phyloP scores from a whole-genome alignment of 1,140 invertebrate genomes.

The Dendroctonus ponderosae region DNA sequence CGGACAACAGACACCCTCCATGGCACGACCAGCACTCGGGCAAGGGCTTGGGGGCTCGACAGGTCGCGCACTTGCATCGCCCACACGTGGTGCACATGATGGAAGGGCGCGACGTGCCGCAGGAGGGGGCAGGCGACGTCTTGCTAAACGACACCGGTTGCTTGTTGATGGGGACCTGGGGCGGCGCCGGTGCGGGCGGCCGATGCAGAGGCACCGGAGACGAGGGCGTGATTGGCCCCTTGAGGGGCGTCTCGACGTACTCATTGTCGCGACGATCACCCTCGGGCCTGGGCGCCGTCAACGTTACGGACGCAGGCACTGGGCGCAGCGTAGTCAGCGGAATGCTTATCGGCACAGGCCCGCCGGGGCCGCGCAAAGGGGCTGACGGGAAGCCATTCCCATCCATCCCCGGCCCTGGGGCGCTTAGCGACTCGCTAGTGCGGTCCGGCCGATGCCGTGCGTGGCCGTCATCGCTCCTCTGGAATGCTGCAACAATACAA shows the following conservation, averaged over 20 bases:
- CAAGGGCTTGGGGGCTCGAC: slow-evolving; percentile 76
- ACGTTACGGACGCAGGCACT: slow-evolving; percentile 55
- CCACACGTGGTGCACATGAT: slow-evolving; percentile 64
- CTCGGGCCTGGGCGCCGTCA: slow-evolving; percentile 73
- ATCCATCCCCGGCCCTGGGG: slow-evolving; percentile 56
- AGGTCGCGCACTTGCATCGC: slow-evolving; percentile 82
- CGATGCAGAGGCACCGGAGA: slow-evolving; percentile 43
- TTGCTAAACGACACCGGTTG: slow-evolving; percentile 60
- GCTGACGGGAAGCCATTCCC: slow-evolving; percentile 62
- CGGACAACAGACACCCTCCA: slow-evolving; percentile 81
- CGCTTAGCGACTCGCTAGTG: slow-evolving; percentile 37
- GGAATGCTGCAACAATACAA: slow-evolving; percentile 42
- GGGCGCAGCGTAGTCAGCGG: slow-evolving; percentile 22
- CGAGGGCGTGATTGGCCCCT: slow-evolving; percentile 47
- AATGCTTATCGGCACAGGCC: slow-evolving; percentile 35
- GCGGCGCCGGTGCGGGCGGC: slow-evolving; percentile 44
- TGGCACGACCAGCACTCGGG: slow-evolving; percentile 86
- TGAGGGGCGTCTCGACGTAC: slow-evolving; percentile 80
- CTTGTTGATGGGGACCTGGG: slow-evolving; percentile 55
- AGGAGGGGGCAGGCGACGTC: slow-evolving; percentile 49
- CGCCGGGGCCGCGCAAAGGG: slow-evolving; percentile 63
- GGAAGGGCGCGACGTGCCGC: slow-evolving; percentile 38
- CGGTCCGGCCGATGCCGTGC: slow-evolving; percentile 26
- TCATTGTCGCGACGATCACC: slow-evolving; percentile 75
- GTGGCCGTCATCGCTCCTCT: slow-evolving; percentile 61